Percentiles rank a stretch among this genome's conserved stretches.
Evolutionary conservation across 2,888 invertebrate species (phyloP).

Genomic region (Lycia hirtaria): DNA sequence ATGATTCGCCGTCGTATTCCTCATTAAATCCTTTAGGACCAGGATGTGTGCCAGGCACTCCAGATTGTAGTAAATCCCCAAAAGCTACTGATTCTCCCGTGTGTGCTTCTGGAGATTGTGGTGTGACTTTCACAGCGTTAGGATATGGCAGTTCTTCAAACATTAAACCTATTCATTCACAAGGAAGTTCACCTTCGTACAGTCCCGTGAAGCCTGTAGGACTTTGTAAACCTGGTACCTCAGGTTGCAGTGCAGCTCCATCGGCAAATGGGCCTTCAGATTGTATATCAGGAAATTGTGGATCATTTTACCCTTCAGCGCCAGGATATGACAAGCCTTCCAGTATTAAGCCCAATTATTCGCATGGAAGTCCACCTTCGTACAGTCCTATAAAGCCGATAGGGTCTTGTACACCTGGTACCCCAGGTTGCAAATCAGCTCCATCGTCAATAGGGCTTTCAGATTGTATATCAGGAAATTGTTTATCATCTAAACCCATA

Average conservation of each 20-base stretch:
- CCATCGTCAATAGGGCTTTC: background rate
- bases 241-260: slow-evolving; percentile 5
- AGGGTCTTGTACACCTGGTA: slow-evolving; percentile 18
- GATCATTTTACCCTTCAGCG: background rate
- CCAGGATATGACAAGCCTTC: slow-evolving; percentile 5
- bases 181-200: slow-evolving; percentile 15
- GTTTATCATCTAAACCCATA: background rate
- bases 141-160: slow-evolving; percentile 6
- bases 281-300: background rate
- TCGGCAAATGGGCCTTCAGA: background rate
- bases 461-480: slow-evolving; percentile 15
- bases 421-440: slow-evolving; percentile 8
- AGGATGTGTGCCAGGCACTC: slow-evolving; percentile 19
- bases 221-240: slow-evolving; percentile 23
- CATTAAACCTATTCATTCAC: slow-evolving; percentile 7
- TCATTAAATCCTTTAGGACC: slow-evolving; percentile 9
- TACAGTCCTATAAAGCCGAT: background rate
- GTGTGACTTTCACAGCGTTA: slow-evolving; percentile 2
- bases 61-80: background rate
- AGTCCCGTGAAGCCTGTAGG: slow-evolving; percentile 8
- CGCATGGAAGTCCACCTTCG: slow-evolving; percentile 6
- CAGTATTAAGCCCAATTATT: slow-evolving; percentile 10
- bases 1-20: slow-evolving; percentile 13
- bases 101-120: slow-evolving; percentile 5
- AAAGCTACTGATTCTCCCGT: background rate